Percentiles rank a stretch among this genome's conserved stretches.
Conservation (phyloP, 2,888 invertebrate genomes). For the Synanthedon tipuliformis region DNA sequence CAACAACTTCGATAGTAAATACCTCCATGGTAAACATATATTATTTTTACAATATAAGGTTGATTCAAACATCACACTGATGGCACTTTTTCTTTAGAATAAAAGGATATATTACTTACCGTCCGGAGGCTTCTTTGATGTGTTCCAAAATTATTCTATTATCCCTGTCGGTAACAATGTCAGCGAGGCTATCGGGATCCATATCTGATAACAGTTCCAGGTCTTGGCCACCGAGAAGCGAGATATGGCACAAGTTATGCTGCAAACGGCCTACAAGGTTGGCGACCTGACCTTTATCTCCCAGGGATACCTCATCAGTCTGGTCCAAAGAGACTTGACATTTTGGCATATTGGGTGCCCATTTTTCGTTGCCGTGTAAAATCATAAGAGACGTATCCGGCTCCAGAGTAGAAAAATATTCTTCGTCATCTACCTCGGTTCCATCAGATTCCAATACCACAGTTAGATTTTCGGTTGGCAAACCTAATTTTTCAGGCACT, state of each 20-base stretch:
- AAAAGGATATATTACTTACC: slow-evolving; percentile 42
- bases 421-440: slow-evolving; percentile 95
- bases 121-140: slow-evolving; percentile 85
- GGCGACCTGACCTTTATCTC: slow-evolving; percentile 73
- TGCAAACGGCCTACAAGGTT: slow-evolving; percentile 82
- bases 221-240: slow-evolving; percentile 85
- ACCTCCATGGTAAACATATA: no score
- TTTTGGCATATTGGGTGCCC: slow-evolving; percentile 74
- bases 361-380: slow-evolving; percentile 80
- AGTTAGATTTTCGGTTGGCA: slow-evolving; percentile 75
- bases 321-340: slow-evolving; percentile 73
- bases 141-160: slow-evolving; percentile 82
- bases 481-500: slow-evolving; percentile 79
- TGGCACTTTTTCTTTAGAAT: slow-evolving; percentile 5
- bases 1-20: background rate
- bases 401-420: slow-evolving; percentile 92
- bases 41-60: background rate
- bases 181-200: slow-evolving; percentile 89
- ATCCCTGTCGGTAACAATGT: slow-evolving; percentile 80
- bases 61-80: background rate
- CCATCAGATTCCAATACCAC: slow-evolving; percentile 93
- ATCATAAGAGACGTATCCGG: slow-evolving; percentile 89
- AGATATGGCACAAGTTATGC: slow-evolving; percentile 86
- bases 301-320: slow-evolving; percentile 65
- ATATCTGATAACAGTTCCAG: slow-evolving; percentile 87